Conservation (phyloP, 2,113 vertebrate genomes). For the Tupaia tana region DNA sequence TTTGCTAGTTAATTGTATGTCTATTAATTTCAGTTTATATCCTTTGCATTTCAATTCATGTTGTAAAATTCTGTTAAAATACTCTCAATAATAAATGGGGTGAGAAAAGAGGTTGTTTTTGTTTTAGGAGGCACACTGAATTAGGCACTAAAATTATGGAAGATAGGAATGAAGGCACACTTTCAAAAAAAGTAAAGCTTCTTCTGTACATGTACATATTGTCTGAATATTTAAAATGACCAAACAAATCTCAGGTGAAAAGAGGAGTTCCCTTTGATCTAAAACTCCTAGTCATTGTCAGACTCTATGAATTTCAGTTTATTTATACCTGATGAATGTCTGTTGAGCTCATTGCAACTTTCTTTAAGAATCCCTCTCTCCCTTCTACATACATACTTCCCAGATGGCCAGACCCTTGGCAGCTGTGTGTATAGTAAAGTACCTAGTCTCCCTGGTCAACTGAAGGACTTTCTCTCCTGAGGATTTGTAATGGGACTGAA, state of each 20-base stretch:
- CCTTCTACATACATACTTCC: background rate
- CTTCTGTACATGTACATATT: background rate
- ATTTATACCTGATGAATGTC: background rate
- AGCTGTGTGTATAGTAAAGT: background rate
- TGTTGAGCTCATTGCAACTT: background rate
- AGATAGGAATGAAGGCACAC: background rate
- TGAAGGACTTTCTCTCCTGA: background rate
- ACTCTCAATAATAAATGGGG: background rate
- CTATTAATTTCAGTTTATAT: background rate
- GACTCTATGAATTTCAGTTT: background rate
- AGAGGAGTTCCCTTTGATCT: background rate
- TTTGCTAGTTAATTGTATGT: background rate
- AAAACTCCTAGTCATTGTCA: background rate
- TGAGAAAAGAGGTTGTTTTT: background rate
- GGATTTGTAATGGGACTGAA: background rate
- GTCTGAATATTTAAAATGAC: slow-evolving; percentile 26
- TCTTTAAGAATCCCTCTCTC: background rate
- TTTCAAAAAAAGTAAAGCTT: background rate
- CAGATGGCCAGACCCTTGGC: background rate
- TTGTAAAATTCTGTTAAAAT: background rate
- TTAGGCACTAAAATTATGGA: background rate
- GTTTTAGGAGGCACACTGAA: background rate
- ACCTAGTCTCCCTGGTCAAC: background rate
- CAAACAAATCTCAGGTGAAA: background rate
- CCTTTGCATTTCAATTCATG: background rate